A percentile compares a stretch with the other conserved stretches of the same genome.
Evolutionary conservation across 2,888 invertebrate genomes (phyloP).

Genomic region (Melinaea marsaeus): DNA sequence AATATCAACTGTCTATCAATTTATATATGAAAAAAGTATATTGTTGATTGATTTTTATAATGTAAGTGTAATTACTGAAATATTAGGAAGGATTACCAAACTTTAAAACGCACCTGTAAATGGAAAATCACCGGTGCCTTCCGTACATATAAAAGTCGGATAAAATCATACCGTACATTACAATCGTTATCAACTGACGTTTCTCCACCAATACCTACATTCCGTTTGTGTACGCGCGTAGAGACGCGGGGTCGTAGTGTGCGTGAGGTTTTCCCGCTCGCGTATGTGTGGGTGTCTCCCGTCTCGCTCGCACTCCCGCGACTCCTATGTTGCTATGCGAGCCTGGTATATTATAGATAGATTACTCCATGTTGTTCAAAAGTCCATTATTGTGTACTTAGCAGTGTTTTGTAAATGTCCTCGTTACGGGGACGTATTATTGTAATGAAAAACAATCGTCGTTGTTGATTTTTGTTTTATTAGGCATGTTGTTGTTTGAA

Average conservation of each 20-base stretch:
- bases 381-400: constrained; percentile 64
- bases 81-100: no score
- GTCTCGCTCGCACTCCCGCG: constrained; percentile 27
- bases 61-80: no score
- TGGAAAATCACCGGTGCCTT: constrained; percentile 52
- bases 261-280: constrained; percentile 40
- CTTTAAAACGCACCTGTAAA: constrained; percentile 37
- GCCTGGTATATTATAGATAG: constrained; percentile 38
- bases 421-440: constrained; percentile 33
- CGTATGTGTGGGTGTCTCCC: constrained; percentile 31
- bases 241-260: constrained; percentile 30
- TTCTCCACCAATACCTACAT: constrained; percentile 44
- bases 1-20: no score
- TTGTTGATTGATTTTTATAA: no score
- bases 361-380: constrained; percentile 42
- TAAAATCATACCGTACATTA: constrained; percentile 47
- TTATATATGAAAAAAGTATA: no score
- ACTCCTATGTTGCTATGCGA: constrained; percentile 41
- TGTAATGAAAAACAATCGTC: constrained; percentile 25
- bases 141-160: constrained; percentile 29
- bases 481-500: constrained; percentile 7
- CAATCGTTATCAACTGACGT: constrained; percentile 50
- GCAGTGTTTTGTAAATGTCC: constrained; percentile 51
- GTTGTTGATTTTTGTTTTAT: constrained; percentile 13
- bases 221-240: constrained; percentile 37